Base-by-base conservation (phyloP, 2,113 vertebrate genomes). In the Nothoprocta perdicaria region DNA sequence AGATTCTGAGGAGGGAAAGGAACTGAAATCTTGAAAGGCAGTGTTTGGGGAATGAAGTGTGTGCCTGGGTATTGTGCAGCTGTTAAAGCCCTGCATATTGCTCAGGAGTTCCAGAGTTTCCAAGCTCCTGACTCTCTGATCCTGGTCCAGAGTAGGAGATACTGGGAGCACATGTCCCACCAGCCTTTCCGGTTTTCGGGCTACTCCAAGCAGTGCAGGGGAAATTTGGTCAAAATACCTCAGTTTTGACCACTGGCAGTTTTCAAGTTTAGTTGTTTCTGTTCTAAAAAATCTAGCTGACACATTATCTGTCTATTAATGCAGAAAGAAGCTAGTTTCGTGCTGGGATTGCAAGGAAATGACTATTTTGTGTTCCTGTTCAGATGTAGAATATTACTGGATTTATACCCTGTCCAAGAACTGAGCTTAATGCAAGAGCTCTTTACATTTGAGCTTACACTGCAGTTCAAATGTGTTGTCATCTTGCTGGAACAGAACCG, bases 401-500 rank as follows among this genome's bases (percentile, higher is more conserved):
- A 2, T 73, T 92, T 85, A 75, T 80, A 57, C 67, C 33, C 15
- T 83, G 23, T 72, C 46, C 24, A 40, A 63, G 22, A 38, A 24
- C 46, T 61, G 65, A 78, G 43, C 53, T 65, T 58, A 40, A 9
- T n/a, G 57, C 65, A 61, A 40, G 4, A 35, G 5, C 57, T 63
- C 22, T 57, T 43, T 43, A 72, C 40, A 65, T 38, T 8, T 80
- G 65, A 85, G 76, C 35, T n/a, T 80, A 1, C 15, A 3, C 33
- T 76, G 9, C 62, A 61, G 43, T 63, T 83, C 10, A 63, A 69
- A 71, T 46, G 12, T 74, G 45, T 67, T 53, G 1, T 84, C 67
- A 57, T 84, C 72, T 82, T 75, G 33, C 55, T 84, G 67, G 67
- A 92, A 48, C 52, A 84, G 74, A 95, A 65, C 67, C 9, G 29